Evolutionary conservation across 2,888 invertebrate genomes (phyloP).

Genomic region (Onchidella celtica): DNA sequence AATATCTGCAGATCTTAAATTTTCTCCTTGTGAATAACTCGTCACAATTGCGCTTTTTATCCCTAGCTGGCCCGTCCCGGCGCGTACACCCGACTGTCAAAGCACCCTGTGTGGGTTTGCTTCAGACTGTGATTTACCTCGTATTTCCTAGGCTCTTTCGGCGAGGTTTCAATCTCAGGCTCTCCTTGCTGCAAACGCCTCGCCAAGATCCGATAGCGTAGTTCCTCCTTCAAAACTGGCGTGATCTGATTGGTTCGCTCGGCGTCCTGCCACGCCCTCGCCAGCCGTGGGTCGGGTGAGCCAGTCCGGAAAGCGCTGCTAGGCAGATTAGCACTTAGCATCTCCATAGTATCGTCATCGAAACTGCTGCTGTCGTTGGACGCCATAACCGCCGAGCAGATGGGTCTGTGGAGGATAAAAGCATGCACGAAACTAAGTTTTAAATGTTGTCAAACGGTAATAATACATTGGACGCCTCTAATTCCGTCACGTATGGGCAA

Average conservation of each 20-base stretch:
- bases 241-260: conserved; percentile 44
- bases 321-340: conserved; percentile 44
- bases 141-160: conserved; percentile 15
- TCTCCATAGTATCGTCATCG: conserved; percentile 43
- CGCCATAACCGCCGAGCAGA: conserved; percentile 19
- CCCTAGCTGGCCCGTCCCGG: too few species aligned
- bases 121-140: neutral
- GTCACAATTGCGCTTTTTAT: too few species aligned
- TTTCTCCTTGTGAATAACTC: too few species aligned
- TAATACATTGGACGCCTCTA: too few species aligned
- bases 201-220: conserved; percentile 36
- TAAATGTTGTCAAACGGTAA: too few species aligned
- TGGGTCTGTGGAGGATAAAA: too few species aligned
- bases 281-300: conserved; percentile 42
- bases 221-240: conserved; percentile 45
- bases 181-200: conserved; percentile 45
- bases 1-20: too few species aligned
- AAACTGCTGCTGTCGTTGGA: conserved; percentile 8
- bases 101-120: too few species aligned
- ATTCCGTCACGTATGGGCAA: too few species aligned
- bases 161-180: conserved; percentile 38
- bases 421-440: too few species aligned
- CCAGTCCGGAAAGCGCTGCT: conserved; percentile 27
- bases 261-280: conserved; percentile 35
- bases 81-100: too few species aligned